Base-by-base conservation (phyloP, 2,113 vertebrate genomes). In the Xyliphius kryptos region DNA sequence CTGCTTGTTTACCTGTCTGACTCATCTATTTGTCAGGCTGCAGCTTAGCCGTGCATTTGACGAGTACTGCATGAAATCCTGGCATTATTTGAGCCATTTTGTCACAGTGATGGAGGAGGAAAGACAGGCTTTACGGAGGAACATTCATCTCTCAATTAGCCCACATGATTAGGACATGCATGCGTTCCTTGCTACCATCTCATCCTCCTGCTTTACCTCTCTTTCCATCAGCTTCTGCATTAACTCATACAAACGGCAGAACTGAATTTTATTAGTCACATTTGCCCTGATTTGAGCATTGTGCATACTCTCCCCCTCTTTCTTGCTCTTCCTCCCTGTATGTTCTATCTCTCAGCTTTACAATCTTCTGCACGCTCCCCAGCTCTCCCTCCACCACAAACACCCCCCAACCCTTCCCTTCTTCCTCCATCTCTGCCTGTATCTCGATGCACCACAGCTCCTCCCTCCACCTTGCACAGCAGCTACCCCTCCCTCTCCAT, bases 351-450 rank as follows among this genome's bases (percentile, higher is more conserved):
- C 56, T 59, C 56, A n/a, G n/a, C n/a, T n/a, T n/a, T n/a, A 43
- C 72, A 65, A 62, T 74, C 72, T 74, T 74, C 20, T 63, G 62
- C 62, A 56, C 11, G 47, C 56, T 67, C 61, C 40, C 41, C 13
- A 20, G 38, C 26, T 19, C 16, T 37, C 58, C 9, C 40, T 41
- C 41, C 2, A 21, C 50, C 38, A 5, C 22, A 3, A 11, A 14
- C 36, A 37, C 6, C 44, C 12, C 52, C 19, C n/a, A n/a, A n/a
- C 63, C n/a, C 21, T 53, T 56, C 20, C 13, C 38, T 21, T 26
- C 65, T 73, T 74, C 73, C 79, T 77, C 71, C 68, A 70, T 74
- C 79, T 76, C 38, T 66, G 71, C 72, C 63, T 66, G 51, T 36
- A 61, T 76, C 77, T 53, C 66, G 47, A 66, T 67, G 55, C 56